These are phyloP conservation scores for Mystacides longicornis DNA, from an alignment of 2,888 invertebrate species.

Conservation along the genomic window DNA sequence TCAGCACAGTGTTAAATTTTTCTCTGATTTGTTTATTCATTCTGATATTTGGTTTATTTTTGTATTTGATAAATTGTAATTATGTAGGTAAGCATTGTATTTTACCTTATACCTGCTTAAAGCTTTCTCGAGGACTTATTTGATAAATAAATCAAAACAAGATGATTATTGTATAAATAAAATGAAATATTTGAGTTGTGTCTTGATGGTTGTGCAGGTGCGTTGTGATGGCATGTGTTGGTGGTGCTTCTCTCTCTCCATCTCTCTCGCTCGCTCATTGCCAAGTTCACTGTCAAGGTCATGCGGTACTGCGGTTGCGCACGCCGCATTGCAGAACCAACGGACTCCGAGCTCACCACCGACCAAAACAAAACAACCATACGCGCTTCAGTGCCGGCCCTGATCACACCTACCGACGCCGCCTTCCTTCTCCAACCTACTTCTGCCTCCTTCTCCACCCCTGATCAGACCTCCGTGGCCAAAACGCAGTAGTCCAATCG, in stretches of 20 bases:
- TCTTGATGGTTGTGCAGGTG: background rate
- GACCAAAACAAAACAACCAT: constrained; percentile 11
- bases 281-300: constrained; percentile 81
- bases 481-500: too few species aligned
- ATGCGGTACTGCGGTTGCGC: constrained; percentile 59
- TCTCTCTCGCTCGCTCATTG: constrained; percentile 40
- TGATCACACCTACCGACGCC: constrained; percentile 15
- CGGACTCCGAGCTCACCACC: constrained; percentile 15
- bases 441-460: constrained; percentile 9
- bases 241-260: constrained; percentile 32
- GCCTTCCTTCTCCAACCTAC: background rate
- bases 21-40: too few species aligned
- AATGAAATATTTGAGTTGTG: too few species aligned
- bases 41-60: too few species aligned
- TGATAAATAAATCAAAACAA: too few species aligned
- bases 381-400: constrained; percentile 11
- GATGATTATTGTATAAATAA: too few species aligned
- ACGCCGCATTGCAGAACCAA: constrained; percentile 57
- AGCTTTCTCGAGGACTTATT: too few species aligned
- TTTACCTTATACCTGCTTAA: too few species aligned
- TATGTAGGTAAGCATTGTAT: too few species aligned
- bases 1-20: too few species aligned
- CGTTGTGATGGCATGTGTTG: constrained; percentile 13
- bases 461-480: too few species aligned
- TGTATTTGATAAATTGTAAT: too few species aligned